phyloP scores from a whole-genome alignment of 1,140 invertebrate species.

The Drosophila nannoptera region DNA sequence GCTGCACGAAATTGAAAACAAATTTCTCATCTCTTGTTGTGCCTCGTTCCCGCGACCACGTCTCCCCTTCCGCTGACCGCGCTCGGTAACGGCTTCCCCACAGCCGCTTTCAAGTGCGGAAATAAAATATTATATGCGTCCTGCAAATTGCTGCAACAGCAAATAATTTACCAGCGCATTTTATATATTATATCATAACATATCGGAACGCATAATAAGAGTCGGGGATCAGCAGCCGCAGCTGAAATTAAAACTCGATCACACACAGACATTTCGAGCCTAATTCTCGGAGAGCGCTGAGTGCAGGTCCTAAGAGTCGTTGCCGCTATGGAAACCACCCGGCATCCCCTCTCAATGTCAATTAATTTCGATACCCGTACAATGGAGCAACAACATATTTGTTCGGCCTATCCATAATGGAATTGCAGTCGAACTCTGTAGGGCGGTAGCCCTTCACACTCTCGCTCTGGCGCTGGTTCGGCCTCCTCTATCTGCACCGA shows the following conservation, averaged over 20 bases:
- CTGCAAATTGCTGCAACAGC: constrained; percentile 57
- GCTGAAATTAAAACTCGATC: constrained; percentile 49
- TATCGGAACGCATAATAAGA: constrained; percentile 1
- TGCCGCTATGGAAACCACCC: too few species aligned
- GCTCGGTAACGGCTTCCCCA: neutral
- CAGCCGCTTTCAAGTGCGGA: constrained; percentile 56
- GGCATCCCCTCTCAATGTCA: neutral
- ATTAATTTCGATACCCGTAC: constrained; percentile 4
- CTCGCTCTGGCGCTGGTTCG: neutral
- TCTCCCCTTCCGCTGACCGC: neutral
- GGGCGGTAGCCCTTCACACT: neutral
- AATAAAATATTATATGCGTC: constrained; percentile 67
- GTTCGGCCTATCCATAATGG: constrained; percentile 2
- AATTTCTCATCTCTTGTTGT: constrained; percentile 51
- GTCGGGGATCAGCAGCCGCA: constrained; percentile 17
- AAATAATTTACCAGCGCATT: constrained; percentile 49
- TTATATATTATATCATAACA: constrained; percentile 13
- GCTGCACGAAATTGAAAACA: constrained; percentile 67
- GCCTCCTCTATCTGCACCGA: neutral
- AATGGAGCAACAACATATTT: constrained; percentile 2
- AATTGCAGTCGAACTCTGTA: neutral
- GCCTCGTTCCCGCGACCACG: neutral
- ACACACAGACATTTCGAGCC: constrained; percentile 1
- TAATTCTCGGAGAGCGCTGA: too few species aligned
- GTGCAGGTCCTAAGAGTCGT: too few species aligned